These are phyloP conservation scores for Rhabdophis nuchalis DNA, from an alignment of 2,797 vertebrate genomes.

Conservation along the genomic window DNA sequence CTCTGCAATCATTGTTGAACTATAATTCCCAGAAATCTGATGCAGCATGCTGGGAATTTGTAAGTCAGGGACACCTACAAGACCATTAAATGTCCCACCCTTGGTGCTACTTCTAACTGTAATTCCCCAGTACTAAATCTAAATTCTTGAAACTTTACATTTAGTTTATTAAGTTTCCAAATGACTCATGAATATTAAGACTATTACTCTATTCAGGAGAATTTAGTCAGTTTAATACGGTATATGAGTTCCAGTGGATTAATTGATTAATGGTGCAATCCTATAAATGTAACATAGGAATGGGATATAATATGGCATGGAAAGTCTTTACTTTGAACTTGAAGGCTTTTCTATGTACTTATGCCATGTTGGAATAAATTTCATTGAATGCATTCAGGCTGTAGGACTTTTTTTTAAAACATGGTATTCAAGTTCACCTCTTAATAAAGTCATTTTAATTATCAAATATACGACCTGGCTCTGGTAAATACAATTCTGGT, in stretches of 20 bases:
- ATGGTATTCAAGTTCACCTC: not conserved
- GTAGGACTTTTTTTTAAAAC: not conserved
- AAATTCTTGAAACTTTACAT: not conserved
- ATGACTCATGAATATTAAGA: not conserved
- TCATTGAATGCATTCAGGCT: not conserved
- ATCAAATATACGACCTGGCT: not conserved
- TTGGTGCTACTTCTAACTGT: not conserved
- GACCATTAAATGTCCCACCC: not conserved
- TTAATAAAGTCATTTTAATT: not conserved
- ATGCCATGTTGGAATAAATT: not conserved
- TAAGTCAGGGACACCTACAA: not conserved
- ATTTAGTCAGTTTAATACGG: not conserved
- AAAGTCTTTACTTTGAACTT: not conserved
- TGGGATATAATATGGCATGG: not conserved
- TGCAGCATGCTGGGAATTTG: not conserved
- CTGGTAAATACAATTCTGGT: not conserved
- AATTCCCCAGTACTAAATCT: constrained; percentile 24
- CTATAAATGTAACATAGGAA: not conserved
- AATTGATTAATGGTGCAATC: not conserved
- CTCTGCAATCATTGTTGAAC: not conserved
- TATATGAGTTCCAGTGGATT: not conserved
- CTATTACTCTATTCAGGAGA: not conserved
- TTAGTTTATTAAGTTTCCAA: not conserved
- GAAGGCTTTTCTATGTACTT: not conserved
- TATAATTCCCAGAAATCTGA: not conserved